Percentiles rank a stretch among this genome's conserved stretches.
phyloP scores from a whole-genome alignment of 1,140 invertebrate genomes.

The Scaptomyza graminum region DNA sequence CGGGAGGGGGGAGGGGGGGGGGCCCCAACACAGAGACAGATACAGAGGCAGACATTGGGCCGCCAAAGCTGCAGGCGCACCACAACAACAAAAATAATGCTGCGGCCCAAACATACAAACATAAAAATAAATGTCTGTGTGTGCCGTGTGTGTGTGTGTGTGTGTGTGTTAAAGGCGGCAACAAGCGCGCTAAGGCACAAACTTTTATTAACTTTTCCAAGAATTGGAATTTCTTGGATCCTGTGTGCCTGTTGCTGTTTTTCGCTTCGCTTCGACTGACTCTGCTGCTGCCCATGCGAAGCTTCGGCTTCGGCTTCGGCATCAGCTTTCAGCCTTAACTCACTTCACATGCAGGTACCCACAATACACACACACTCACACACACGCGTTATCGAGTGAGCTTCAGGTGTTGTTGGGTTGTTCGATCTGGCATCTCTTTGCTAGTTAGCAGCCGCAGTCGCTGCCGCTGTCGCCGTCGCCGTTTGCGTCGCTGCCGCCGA shows the following conservation, averaged over 20 bases:
- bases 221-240: slow-evolving; percentile 80
- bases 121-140: slow-evolving; percentile 20
- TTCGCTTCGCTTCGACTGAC: slow-evolving; percentile 76
- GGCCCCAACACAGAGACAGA: slow-evolving; percentile 12
- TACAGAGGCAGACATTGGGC: slow-evolving; percentile 69
- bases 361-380: slow-evolving; percentile 39
- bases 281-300: slow-evolving; percentile 57
- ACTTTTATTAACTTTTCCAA: slow-evolving; percentile 81
- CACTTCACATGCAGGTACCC: slow-evolving; percentile 39
- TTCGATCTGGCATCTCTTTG: slow-evolving; percentile 55
- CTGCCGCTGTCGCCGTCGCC: slow-evolving; percentile 11
- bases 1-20: not conserved
- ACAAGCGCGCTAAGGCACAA: slow-evolving; percentile 66
- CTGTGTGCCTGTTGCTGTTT: slow-evolving; percentile 75
- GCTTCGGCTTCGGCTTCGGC: slow-evolving; percentile 42
- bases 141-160: slow-evolving; percentile 32
- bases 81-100: slow-evolving; percentile 61
- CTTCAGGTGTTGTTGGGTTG: slow-evolving; percentile 72
- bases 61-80: slow-evolving; percentile 66
- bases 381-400: slow-evolving; percentile 41
- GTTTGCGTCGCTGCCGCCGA: slow-evolving; percentile 29
- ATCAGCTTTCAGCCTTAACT: not conserved
- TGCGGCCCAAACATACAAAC: slow-evolving; percentile 49
- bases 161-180: slow-evolving; percentile 64
- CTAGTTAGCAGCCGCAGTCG: slow-evolving; percentile 60